Base-by-base conservation (phyloP, 1,140 invertebrate species). In the Dinothrombium tinctorium region DNA sequence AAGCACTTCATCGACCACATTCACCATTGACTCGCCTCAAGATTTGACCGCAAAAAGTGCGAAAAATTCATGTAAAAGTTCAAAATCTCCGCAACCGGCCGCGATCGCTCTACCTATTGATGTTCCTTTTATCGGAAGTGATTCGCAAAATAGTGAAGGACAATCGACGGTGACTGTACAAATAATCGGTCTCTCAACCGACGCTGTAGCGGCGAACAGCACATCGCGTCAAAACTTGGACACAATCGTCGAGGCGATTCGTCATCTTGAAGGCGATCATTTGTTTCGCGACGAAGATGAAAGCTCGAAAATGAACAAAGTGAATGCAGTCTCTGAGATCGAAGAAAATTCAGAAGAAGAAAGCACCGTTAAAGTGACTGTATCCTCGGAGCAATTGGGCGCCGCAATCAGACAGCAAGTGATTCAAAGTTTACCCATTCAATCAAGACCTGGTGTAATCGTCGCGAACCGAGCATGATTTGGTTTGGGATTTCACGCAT, bases 161-260 rank as follows among this genome's bases (percentile, higher is more conserved):
- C 17, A n/a, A 17, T 26, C 24, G 12, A 40, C 39, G 14, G 28
- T 40, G 22, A 40, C 39, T 20, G 7, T 40, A 4, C 26, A 21
- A 19, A 40, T 40, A 31, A 40, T 40, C 4, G 39, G 28, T 4
- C 17, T 19, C 14, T 22, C 23, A 4, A 21, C 12, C n/a, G 20
- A 37, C 11, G 6, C 25, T 36, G 8, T 35, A n/a, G 8, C 25
- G 9, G 14, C 11, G 11, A 20, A 22, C 26, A 43, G 31, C 17
- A 78, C 77, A 22, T 83, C 81, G 33, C 69, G 83, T 28, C 79
- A 89, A 53, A 95, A 92, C 57, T 63, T 96, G 43, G 84, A 95
- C 56, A 94, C 89, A 2, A 95, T 96, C 45, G 84, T 94, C 7
- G 87, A 96, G 56, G 90, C 90, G 20, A 95, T 95, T 49, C 69